These are phyloP conservation scores for Phragmatobia fuliginosa DNA, from an alignment of 2,888 invertebrate genomes.

Conservation along the genomic window DNA sequence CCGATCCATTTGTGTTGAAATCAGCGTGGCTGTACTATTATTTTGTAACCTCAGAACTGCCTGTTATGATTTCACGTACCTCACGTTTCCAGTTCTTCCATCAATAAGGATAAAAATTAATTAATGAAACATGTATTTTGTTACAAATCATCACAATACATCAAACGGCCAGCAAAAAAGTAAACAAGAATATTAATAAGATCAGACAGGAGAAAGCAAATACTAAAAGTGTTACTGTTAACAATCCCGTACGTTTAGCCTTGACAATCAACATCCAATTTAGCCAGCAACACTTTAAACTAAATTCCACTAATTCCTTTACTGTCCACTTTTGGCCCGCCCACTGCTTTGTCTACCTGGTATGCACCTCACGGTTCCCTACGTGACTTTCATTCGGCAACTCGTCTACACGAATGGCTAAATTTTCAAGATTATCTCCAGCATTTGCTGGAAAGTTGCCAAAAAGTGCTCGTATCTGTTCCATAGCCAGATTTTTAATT, in stretches of 20 bases:
- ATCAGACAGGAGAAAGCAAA: background rate
- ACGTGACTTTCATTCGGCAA: conserved; percentile 46
- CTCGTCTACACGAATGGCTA: conserved; percentile 38
- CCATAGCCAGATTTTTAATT: conserved; percentile 33
- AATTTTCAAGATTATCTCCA: conserved; percentile 49
- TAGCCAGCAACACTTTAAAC: conserved; percentile 19
- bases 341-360: conserved; percentile 29
- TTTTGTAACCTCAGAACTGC: too few relatives aligned
- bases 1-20: too few relatives aligned
- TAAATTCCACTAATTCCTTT: conserved; percentile 34
- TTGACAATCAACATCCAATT: conserved; percentile 17
- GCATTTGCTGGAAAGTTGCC: conserved; percentile 38
- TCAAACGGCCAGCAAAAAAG: background rate
- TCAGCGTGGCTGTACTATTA: too few relatives aligned
- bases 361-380: conserved; percentile 38
- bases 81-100: too few relatives aligned
- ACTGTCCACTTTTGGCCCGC: conserved; percentile 13
- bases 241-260: background rate
- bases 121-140: too few relatives aligned
- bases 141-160: background rate
- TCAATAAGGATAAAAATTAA: background rate
- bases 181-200: background rate
- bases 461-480: conserved; percentile 16
- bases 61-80: too few relatives aligned
- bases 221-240: background rate